These are phyloP conservation scores for Bergia sp. DNA, from an alignment of 92 coral and sea anemone genomes.

Conservation along the genomic window DNA sequence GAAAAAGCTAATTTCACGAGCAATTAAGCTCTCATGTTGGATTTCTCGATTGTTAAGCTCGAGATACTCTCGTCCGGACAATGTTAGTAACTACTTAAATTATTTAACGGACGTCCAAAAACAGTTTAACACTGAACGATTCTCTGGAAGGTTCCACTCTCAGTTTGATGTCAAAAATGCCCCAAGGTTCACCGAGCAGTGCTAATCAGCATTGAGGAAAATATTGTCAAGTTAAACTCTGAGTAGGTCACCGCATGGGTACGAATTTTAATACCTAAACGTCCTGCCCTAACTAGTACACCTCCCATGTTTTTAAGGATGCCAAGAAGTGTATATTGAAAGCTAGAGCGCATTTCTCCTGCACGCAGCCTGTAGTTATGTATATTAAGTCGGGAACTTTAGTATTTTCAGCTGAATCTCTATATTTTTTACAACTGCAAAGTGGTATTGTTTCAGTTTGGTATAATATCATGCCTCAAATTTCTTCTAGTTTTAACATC, in stretches of 20 bases:
- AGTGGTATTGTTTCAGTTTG: neutral
- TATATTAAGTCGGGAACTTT: no score
- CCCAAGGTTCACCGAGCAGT: neutral
- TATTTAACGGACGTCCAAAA: neutral
- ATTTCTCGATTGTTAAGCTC: neutral
- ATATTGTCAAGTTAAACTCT: neutral
- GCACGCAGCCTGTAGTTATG: no score
- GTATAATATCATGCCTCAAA: neutral
- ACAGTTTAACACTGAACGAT: neutral
- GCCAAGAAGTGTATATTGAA: neutral
- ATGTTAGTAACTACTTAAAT: neutral
- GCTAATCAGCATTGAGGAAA: neutral
- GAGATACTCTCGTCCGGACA: neutral
- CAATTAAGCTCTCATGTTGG: neutral
- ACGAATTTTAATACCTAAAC: neutral
- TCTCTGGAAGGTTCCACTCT: neutral
- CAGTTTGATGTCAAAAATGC: neutral
- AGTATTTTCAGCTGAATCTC: neutral
- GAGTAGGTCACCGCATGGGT: neutral
- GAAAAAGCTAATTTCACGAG: neutral
- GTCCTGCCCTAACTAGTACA: neutral
- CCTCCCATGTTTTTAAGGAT: neutral
- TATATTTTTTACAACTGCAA: neutral
- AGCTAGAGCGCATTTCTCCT: neutral
- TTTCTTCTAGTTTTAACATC: no score